Conservation (phyloP, 1,140 invertebrate species). For the Solenopsis invicta region DNA sequence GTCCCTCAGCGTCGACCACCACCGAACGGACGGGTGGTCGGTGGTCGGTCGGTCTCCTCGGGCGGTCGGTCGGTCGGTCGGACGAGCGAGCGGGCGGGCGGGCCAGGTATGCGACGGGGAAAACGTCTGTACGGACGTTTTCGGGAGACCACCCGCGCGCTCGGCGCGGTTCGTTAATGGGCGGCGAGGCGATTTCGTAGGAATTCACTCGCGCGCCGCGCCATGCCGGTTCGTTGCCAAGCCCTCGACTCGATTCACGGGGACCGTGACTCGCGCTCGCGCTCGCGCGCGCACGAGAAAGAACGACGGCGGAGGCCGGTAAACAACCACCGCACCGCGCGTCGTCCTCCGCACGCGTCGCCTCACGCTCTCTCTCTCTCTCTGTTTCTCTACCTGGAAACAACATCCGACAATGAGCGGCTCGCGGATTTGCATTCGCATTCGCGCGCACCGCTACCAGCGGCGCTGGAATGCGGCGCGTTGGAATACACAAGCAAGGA, state of each 20-base stretch:
- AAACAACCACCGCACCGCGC: no score
- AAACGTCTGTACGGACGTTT: neutral
- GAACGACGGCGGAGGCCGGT: neutral
- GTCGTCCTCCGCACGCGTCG: neutral
- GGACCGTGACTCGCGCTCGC: neutral
- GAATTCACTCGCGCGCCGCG: no score
- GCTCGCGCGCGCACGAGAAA: no score
- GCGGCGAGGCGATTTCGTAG: neutral
- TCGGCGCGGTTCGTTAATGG: constrained; percentile 40
- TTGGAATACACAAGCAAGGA: constrained; percentile 68
- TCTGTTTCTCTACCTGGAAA: constrained; percentile 20
- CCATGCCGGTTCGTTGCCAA: neutral
- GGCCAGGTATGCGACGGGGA: no score
- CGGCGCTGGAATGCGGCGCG: constrained; percentile 70
- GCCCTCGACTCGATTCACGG: constrained; percentile 2
- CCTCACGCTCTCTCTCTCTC: no score
- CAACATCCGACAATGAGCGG: constrained; percentile 15
- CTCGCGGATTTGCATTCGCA: constrained; percentile 44
- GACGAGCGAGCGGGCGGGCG: neutral
- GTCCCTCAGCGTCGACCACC: neutral
- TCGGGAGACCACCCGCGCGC: constrained; percentile 35
- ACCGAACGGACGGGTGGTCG: no score
- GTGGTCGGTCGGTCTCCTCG: no score
- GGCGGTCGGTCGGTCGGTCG: no score
- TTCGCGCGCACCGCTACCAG: constrained; percentile 19